These are phyloP conservation scores for Oxytorus armatus DNA, from an alignment of 2,888 invertebrate species.

Conservation along the genomic window DNA sequence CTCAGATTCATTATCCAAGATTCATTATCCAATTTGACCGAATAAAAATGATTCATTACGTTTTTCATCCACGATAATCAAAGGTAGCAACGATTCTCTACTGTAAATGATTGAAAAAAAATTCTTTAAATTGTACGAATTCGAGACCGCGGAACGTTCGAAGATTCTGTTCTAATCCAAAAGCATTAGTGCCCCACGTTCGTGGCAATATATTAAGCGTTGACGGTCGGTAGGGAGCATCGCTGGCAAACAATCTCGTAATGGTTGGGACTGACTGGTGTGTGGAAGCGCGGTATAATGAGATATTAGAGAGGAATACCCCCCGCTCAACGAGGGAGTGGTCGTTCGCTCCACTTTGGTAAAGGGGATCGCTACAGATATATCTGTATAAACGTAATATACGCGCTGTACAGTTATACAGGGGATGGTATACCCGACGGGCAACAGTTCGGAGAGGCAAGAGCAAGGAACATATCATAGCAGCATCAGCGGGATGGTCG, in stretches of 20 bases:
- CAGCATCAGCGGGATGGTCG: slow-evolving; percentile 53
- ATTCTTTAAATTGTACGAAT: background rate
- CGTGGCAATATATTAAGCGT: slow-evolving; percentile 78
- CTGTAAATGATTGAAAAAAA: background rate
- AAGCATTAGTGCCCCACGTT: too few species aligned
- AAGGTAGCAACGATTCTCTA: background rate
- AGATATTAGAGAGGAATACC: slow-evolving; percentile 81
- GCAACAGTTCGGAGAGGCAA: slow-evolving; percentile 70
- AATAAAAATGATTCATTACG: too few species aligned
- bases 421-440: slow-evolving; percentile 78
- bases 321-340: slow-evolving; percentile 82
- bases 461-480: slow-evolving; percentile 62
- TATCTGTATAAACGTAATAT: slow-evolving; percentile 31
- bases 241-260: slow-evolving; percentile 84
- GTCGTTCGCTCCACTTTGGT: slow-evolving; percentile 75
- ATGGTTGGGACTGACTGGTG: slow-evolving; percentile 83
- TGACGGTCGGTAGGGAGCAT: slow-evolving; percentile 72
- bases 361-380: slow-evolving; percentile 52
- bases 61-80: background rate
- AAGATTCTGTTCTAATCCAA: slow-evolving; percentile 29
- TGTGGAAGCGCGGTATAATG: slow-evolving; percentile 79
- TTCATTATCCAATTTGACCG: too few species aligned
- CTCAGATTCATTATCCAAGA: too few species aligned
- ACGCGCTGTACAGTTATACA: slow-evolving; percentile 8
- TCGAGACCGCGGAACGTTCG: background rate